phyloP scores from a whole-genome alignment of 2,888 invertebrate genomes.

The Ischnura elegans region DNA sequence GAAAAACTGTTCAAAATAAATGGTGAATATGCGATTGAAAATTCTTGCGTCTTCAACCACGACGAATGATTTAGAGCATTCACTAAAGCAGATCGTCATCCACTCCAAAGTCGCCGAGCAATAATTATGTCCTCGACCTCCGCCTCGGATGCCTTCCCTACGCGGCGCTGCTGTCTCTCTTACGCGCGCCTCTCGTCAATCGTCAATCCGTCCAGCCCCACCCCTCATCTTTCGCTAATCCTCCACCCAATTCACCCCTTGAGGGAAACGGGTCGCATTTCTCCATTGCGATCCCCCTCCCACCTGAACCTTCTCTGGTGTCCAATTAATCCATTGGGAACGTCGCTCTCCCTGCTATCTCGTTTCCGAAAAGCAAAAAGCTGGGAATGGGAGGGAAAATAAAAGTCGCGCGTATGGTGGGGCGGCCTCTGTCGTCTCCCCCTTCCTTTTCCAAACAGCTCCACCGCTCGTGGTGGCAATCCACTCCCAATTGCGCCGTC shows the following conservation, averaged over 20 bases:
- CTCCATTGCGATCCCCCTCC: not conserved
- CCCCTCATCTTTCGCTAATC: not conserved
- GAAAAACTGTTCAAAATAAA: no score
- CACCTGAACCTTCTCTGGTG: not conserved
- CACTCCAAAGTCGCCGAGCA: no score
- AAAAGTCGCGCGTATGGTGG: no score
- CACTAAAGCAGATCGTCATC: no score
- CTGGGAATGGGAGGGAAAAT: not conserved
- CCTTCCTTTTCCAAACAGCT: slow-evolving; percentile 28
- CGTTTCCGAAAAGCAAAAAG: not conserved
- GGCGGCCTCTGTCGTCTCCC: not conserved
- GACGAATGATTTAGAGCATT: no score
- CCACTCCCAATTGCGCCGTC: not conserved
- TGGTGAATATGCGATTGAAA: no score
- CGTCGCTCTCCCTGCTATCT: no score
- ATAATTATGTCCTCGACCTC: no score
- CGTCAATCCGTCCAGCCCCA: not conserved
- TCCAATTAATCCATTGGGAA: slow-evolving; percentile 29
- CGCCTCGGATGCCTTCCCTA: no score
- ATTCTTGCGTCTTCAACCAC: no score
- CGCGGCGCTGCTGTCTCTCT: not conserved
- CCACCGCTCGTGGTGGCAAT: not conserved
- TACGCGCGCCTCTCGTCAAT: not conserved
- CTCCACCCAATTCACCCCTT: not conserved
- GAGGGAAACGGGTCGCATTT: not conserved